Conservation (phyloP, 2,113 vertebrate genomes). For the Blennius ocellaris region DNA sequence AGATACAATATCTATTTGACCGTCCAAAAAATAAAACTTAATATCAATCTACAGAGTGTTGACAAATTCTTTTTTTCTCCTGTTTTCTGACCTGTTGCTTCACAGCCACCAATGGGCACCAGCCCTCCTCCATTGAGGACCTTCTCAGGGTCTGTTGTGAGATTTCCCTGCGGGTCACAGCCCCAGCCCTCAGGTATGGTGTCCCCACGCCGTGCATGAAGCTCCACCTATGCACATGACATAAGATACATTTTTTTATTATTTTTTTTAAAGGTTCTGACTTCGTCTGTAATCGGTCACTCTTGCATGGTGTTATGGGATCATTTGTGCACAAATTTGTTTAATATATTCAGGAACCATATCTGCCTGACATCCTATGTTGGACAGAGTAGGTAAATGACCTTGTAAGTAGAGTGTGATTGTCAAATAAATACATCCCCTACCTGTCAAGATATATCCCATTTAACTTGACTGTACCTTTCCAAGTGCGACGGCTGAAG, state of each 20-base stretch:
- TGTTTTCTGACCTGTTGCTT: constrained; percentile 78
- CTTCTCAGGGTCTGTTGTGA: constrained; percentile 71
- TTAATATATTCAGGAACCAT: too few relatives aligned
- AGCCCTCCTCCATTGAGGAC: constrained; percentile 82
- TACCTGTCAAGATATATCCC: background rate
- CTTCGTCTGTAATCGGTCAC: background rate
- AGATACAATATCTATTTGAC: too few relatives aligned
- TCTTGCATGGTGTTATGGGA: too few relatives aligned
- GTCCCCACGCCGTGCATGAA: constrained; percentile 73
- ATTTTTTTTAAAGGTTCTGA: too few relatives aligned
- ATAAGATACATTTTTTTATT: too few relatives aligned
- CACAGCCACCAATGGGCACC: constrained; percentile 81
- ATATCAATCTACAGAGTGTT: too few relatives aligned
- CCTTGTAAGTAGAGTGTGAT: too few relatives aligned
- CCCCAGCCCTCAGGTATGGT: constrained; percentile 84
- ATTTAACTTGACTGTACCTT: constrained; percentile 69
- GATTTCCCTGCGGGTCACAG: constrained; percentile 75
- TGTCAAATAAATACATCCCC: too few relatives aligned
- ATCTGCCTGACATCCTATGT: too few relatives aligned
- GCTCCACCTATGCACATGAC: constrained; percentile 72
- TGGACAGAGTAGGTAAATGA: too few relatives aligned
- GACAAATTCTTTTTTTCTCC: background rate
- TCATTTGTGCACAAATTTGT: too few relatives aligned
- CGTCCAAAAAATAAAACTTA: too few relatives aligned
- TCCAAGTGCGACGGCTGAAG: constrained; percentile 82